Conservation (phyloP, 2,888 invertebrate species). For the Zygothrica quintamaculata region DNA sequence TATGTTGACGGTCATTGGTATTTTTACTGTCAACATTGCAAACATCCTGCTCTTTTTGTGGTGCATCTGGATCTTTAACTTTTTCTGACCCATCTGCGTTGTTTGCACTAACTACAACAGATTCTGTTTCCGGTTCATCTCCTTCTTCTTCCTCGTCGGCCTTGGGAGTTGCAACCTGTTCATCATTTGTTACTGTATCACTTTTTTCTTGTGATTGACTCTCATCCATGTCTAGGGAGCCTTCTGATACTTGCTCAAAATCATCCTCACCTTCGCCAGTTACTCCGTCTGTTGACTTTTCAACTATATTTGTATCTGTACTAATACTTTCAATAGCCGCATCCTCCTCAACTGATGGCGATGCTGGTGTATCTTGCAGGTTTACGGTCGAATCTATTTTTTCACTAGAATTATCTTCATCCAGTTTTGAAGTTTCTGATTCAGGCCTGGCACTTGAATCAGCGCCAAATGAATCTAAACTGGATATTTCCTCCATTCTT, state of each 20-base stretch:
- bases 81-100: constrained; percentile 18
- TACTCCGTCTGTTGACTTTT: constrained; percentile 31
- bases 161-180: constrained; percentile 23
- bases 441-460: constrained; percentile 75
- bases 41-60: constrained; percentile 35
- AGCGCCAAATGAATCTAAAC: constrained; percentile 80
- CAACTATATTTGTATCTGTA: constrained; percentile 7
- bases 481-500: constrained; percentile 83
- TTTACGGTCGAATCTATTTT: constrained; percentile 31
- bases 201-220: constrained; percentile 68
- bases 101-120: constrained; percentile 6
- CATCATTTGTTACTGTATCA: constrained; percentile 29
- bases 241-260: constrained; percentile 81
- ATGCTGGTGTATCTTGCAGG: constrained; percentile 54
- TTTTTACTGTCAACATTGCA: constrained; percentile 44
- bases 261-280: constrained; percentile 68
- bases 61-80: constrained; percentile 18
- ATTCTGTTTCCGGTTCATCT: constrained; percentile 1
- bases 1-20: constrained; percentile 43
- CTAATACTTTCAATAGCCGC: constrained; percentile 23
- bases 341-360: constrained; percentile 54
- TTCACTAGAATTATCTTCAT: constrained; percentile 60
- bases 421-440: constrained; percentile 67
- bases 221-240: constrained; percentile 78
- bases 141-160: no score